These are phyloP conservation scores for Deroplatys truncata DNA, from an alignment of 2,888 invertebrate genomes.

Conservation along the genomic window DNA sequence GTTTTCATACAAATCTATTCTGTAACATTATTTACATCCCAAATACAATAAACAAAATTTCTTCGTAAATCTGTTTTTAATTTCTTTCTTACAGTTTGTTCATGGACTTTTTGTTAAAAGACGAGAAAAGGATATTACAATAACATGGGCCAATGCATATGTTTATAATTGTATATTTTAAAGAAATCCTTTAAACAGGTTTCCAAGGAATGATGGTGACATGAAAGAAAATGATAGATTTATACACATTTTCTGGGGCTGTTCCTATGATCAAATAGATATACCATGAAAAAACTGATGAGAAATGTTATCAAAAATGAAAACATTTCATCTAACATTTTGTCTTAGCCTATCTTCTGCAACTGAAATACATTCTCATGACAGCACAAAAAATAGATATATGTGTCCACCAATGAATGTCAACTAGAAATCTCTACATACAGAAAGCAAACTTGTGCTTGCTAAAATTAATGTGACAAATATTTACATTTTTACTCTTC, in stretches of 20 bases:
- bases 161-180: not conserved
- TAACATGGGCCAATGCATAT: not conserved
- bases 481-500: not conserved
- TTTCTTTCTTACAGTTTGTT: constrained; percentile 10
- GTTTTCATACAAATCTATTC: not conserved
- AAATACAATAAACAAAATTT: not conserved
- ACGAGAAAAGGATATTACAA: not conserved
- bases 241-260: not conserved
- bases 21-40: not conserved
- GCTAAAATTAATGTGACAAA: not conserved
- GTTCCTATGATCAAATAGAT: not conserved
- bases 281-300: not conserved
- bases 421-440: constrained; percentile 1
- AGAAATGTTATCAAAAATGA: not conserved
- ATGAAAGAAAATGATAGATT: not conserved
- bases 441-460: not conserved
- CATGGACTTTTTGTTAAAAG: constrained; percentile 14
- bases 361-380: not conserved
- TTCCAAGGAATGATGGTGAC: not conserved
- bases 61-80: not conserved
- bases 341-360: not conserved
- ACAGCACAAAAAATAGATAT: not conserved
- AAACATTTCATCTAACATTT: not conserved
- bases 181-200: not conserved
- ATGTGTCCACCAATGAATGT: constrained; percentile 7